Evolutionary conservation across 92 coral and sea anemone genomes (phyloP), one percentile per base, ranked within the genome.

Genomic region (Phenganax marumi): DNA sequence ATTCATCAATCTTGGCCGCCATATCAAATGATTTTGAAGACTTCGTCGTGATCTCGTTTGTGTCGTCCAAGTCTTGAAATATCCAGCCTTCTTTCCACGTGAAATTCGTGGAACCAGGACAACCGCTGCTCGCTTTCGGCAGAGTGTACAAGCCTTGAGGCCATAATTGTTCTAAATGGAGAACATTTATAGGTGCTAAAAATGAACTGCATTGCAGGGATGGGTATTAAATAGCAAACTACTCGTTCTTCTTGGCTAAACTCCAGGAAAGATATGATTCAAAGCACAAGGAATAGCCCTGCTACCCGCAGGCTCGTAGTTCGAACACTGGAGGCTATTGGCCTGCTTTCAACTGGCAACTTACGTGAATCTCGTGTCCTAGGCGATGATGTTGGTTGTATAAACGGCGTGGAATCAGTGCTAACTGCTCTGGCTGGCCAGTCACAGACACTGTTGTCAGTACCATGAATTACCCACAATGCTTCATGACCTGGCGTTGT

Each of bases 21-120:
- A 75, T 53, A 50, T 75, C 24, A 22, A 75, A 54, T 10, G 80
- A 75, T 16, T 19, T n/a, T 47, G 80, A 75, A 75, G 65, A 10
- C 12, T 53, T 75, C 12, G 80, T 75, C 57, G 19, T 53, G 50
- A 75, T 75, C 16, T 49, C 66, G 12, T 60, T 65, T 51, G 43
- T 53, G 50, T 75, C 80, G 55, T 75, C 80, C 17, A 75, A 50
- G 55, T 75, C 80, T 75, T 75, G 80, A 75, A 22, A 75, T 33
- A 75, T 60, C 80, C 80, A 75, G 13, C 80, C 80, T 75, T 75
- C 62, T 75, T 22, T 53, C 80, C 80, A 75, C 3, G 80, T 75
- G 58, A 75, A 75, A 21, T 75, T 75, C 55, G 66, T 53, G 48
- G 63, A 51, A 21, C 65, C 80, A 7, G 80, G 80, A 33, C 80